These are phyloP conservation scores for Drymodes brunneopygia DNA, from an alignment of 2,113 vertebrate genomes.

Conservation along the genomic window DNA sequence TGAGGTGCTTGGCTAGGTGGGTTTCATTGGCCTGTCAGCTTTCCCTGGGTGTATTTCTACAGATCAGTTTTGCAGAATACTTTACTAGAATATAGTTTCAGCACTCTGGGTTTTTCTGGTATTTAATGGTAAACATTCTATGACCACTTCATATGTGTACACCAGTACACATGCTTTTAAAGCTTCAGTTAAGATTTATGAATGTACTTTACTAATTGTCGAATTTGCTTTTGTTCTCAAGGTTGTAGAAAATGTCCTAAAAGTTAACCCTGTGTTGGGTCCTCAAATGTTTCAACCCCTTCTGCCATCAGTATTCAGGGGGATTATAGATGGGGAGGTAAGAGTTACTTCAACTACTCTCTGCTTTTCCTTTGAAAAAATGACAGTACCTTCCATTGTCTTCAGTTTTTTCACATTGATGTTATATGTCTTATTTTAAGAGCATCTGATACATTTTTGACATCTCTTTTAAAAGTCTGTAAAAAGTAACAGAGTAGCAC, in stretches of 20 bases:
- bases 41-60: background rate
- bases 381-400: background rate
- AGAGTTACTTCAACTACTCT: conserved; percentile 35
- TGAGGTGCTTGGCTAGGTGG: background rate
- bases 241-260: conserved; percentile 94
- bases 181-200: background rate
- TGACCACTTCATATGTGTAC: background rate
- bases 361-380: background rate
- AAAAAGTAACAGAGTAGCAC: background rate
- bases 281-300: conserved; percentile 91
- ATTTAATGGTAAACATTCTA: background rate
- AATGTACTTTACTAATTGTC: background rate
- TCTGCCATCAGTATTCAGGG: conserved; percentile 85
- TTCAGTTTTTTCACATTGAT: background rate
- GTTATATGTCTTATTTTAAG: background rate
- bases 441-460: background rate
- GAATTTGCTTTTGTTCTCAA: conserved; percentile 64
- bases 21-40: background rate
- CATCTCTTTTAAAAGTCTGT: background rate
- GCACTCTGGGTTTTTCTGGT: background rate
- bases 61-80: background rate
- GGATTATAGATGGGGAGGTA: conserved; percentile 93
- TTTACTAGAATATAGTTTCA: background rate
- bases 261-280: conserved; percentile 87
- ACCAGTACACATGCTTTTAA: background rate